Conservation (phyloP, 2,888 invertebrate species). For the Microctonus aethiopoides region DNA sequence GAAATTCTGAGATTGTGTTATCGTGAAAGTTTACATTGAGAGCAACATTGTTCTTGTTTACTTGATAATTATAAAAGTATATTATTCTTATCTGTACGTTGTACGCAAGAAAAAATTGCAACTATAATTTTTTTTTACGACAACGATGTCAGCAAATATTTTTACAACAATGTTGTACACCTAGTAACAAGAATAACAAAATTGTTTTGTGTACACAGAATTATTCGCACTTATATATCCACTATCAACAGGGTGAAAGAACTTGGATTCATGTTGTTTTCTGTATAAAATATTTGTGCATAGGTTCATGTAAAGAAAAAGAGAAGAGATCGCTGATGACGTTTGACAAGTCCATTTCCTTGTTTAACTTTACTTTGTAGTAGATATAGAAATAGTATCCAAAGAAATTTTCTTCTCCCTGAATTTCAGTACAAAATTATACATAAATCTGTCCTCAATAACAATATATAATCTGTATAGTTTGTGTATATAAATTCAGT, state of each 20-base stretch:
- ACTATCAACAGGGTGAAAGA: background rate
- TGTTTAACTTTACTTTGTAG: background rate
- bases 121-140: slow-evolving; percentile 22
- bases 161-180: slow-evolving; percentile 7
- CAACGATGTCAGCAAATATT: slow-evolving; percentile 22
- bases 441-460: background rate
- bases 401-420: background rate
- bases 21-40: background rate
- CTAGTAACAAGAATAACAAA: background rate
- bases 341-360: background rate
- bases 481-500: background rate
- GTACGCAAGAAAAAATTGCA: background rate
- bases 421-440: background rate
- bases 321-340: background rate
- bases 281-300: background rate
- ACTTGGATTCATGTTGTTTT: background rate
- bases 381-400: background rate
- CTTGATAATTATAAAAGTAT: no score
- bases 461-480: background rate
- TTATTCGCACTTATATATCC: background rate
- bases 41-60: no score
- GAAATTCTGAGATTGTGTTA: background rate
- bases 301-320: background rate
- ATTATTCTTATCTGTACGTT: slow-evolving; percentile 10
- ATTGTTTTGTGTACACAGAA: background rate